Percentiles rank a stretch among this genome's conserved stretches.
Evolutionary conservation across 2,888 invertebrate species (phyloP).

Genomic region (Chromoteleia sp.): DNA sequence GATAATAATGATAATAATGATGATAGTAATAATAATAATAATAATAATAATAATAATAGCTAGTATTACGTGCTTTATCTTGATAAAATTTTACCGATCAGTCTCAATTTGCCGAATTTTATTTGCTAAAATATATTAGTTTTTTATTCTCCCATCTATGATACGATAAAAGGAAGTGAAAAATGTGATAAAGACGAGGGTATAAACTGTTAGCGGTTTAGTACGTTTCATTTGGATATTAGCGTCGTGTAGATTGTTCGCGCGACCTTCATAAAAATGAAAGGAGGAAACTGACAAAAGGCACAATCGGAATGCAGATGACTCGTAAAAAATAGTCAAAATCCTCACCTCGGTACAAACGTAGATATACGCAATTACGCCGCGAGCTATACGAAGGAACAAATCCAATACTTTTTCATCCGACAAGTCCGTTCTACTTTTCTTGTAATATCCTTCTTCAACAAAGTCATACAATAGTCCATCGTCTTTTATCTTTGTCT

Average conservation of each 20-base stretch:
- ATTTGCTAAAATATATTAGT: no score
- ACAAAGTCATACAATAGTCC: constrained; percentile 62
- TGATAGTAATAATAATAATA: no score
- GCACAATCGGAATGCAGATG: constrained; percentile 29
- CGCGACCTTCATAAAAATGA: constrained; percentile 36
- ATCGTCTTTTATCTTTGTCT: constrained; percentile 31
- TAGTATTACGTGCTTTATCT: no score
- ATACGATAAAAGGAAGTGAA: constrained; percentile 8
- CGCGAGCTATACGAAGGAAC: constrained; percentile 49
- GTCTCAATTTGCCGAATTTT: no score
- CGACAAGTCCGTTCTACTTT: constrained; percentile 62
- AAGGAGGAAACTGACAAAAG: constrained; percentile 38
- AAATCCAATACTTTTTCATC: constrained; percentile 71
- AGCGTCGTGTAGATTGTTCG: constrained; percentile 29
- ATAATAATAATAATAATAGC: no score
- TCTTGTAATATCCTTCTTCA: constrained; percentile 66
- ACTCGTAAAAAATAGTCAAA: constrained; percentile 55
- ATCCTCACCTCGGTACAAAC: constrained; percentile 50
- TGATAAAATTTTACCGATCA: no score
- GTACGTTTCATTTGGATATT: constrained; percentile 37
- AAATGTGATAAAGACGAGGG: no score
- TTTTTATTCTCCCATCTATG: no score
- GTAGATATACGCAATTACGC: constrained; percentile 58
- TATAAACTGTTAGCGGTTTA: constrained; percentile 2
- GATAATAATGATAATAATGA: no score